Base-by-base conservation (phyloP, 2,888 invertebrate genomes). In the Pyrochroa serraticornis region DNA sequence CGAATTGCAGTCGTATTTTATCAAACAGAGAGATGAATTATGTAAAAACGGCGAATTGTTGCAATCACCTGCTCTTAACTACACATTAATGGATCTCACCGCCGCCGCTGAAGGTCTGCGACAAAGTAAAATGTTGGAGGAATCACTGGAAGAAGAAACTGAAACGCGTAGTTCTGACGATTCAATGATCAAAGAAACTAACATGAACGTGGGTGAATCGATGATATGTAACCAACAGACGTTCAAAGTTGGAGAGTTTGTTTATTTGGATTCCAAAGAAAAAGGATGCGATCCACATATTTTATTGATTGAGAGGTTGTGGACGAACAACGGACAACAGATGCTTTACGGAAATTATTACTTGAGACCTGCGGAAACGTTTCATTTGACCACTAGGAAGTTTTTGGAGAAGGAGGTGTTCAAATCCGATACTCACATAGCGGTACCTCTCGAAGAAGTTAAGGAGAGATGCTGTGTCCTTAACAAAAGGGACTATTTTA, bases 361-460 rank as follows among this genome's bases (percentile, higher is more conserved):
- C 77, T 90, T 85, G 64, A 86, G 97, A 50, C 98, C 98, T 0
- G 91, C 92, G 71, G 97, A 99, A 80, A 99, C 99, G 0, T 97
- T 90, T 81, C 98, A 99, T 80, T 86, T 96, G 6, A 91, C 95
- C 7, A 95, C 95, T 0, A 86, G 97, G 68, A 96, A 95, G 80
- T 99, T 99, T 80, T 83, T 97, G 0, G 93, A 97, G 70, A 95
- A 95, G 79, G 97, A 98, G 77, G 92, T 99, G 42, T 98, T 99
- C 78, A 94, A 96, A 79, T 97, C 95, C 57, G 96, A 96, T 70
- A 87, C 90, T 48, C 91, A 92, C 67, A 89, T 92, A 66, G 89
- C 91, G 1, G 86, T 93, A 30, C 92, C 94, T 0, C 82, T 97
- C 66, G 90, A 90, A 58, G 91, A 93, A 71, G 87, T 98, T 7